Base-by-base conservation (phyloP, 1,140 invertebrate species). In the Philopotamus ludificatus region DNA sequence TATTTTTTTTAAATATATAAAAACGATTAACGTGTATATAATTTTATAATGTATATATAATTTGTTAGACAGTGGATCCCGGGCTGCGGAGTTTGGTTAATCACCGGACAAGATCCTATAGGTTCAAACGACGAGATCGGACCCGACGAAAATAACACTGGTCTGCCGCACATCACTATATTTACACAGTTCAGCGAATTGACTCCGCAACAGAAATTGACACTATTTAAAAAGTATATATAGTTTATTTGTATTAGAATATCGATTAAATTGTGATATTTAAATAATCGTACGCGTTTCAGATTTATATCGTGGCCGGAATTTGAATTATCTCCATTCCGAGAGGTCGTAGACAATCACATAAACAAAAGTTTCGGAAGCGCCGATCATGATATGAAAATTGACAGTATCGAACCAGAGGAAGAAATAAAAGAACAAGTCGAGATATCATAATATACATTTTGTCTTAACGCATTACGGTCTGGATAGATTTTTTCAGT, bases 141-240 rank as follows among this genome's bases (percentile, higher is more conserved):
- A 3, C 77, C 77, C 1, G 65, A 65, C 8, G 21, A 70, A 22
- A 69, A 74, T 26, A 75, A 80, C 66, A 76, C 78, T 28, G 72
- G 74, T 42, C 77, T 82, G 54, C 80, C 83, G 9, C 83, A 82
- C 34, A 82, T 85, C 63, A 85, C 83, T 12, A 85, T 86, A 34
- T 86, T 83, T 66, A 86, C 85, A 0, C 77, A 84, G 70, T 86
- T 86, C 72, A 83, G 84, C 1, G 83, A 85, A 68, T 72, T 86
- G 0, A 77, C 73, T 45, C 78, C 84, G 12, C 72, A 75, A 59
- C 79, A 86, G 65, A 81, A 85, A 70, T 66, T 86, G 7, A 81
- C 82, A 15, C 70, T 86, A 0, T 87, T 84, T 60, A 80, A 80
- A 72, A 78, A 72, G 79, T 79, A 71, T 49, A 66, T 68, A 61